phyloP scores from a whole-genome alignment of 1,140 invertebrate genomes.

The Scaptomyza hsui region DNA sequence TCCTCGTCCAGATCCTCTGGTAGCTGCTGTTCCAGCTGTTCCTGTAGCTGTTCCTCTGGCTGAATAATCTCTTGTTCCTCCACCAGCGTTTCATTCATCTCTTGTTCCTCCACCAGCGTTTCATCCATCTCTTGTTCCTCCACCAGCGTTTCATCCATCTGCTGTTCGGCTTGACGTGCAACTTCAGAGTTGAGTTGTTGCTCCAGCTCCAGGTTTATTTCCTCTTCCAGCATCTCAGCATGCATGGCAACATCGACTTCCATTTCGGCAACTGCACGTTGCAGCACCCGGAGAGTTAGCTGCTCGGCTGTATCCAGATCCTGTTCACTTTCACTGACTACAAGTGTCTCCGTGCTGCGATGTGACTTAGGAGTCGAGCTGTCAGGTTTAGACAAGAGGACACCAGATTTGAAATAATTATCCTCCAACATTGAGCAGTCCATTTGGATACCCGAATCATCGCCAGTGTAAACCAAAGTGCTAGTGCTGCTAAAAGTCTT shows the following conservation, averaged over 20 bases:
- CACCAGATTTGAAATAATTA: constrained; percentile 1
- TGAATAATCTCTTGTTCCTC: background rate
- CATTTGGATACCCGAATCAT: constrained; percentile 56
- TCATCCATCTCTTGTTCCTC: background rate
- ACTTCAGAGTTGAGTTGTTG: background rate
- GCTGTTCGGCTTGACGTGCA: background rate
- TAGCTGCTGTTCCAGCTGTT: no score
- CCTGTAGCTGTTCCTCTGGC: background rate
- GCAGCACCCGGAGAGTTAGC: constrained; percentile 54
- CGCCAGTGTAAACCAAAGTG: constrained; percentile 30
- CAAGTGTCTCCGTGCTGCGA: constrained; percentile 17
- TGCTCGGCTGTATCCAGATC: constrained; percentile 38
- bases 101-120: background rate
- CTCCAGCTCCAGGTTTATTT: constrained; percentile 7
- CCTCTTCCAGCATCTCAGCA: constrained; percentile 12
- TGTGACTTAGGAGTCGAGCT: constrained; percentile 5
- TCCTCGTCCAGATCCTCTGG: background rate
- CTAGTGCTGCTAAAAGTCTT: constrained; percentile 26
- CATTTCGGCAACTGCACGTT: constrained; percentile 70
- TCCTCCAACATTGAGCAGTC: constrained; percentile 24
- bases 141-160: background rate
- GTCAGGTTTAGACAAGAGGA: background rate
- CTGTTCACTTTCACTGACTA: constrained; percentile 3
- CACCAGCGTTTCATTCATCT: background rate
- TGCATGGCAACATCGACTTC: constrained; percentile 54